Percentiles rank a stretch among this genome's conserved stretches.
Conservation (phyloP, 30 jellyfish, hydroid and myxozoan genomes). For the Cassiopea andromeda region DNA sequence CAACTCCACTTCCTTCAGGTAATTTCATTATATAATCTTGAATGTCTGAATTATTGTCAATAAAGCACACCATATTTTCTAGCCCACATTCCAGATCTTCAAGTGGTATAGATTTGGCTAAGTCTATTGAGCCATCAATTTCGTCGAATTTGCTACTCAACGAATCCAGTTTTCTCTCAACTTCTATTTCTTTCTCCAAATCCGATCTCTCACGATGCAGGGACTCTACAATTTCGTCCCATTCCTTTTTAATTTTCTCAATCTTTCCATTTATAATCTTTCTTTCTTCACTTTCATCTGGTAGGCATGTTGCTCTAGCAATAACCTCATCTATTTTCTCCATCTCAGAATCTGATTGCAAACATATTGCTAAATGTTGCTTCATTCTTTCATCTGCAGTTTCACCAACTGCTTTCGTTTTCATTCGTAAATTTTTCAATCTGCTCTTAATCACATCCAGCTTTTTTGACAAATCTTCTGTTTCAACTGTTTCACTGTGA, state of each 20-base stretch:
- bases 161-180: constrained; percentile 11
- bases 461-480: background rate
- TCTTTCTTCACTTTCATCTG: constrained; percentile 30
- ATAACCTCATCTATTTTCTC: constrained; percentile 44
- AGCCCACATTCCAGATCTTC: constrained; percentile 1
- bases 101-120: background rate
- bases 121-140: constrained; percentile 7
- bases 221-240: constrained; percentile 33
- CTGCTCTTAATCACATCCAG: constrained; percentile 6
- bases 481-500: background rate
- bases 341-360: constrained; percentile 50
- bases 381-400: constrained; percentile 26
- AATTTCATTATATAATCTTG: constrained; percentile 22
- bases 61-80: background rate
- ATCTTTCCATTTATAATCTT: constrained; percentile 16
- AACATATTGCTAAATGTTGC: constrained; percentile 48
- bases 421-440: constrained; percentile 17
- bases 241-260: constrained; percentile 15
- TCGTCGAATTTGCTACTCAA: constrained; percentile 20
- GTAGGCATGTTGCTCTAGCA: constrained; percentile 4
- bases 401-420: background rate
- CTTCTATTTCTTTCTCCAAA: constrained; percentile 43
- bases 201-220: constrained; percentile 48
- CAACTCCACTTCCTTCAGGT: constrained; percentile 11
- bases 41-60: constrained; percentile 10